A percentile compares a stretch with the other conserved stretches of the same genome.
phyloP scores from a whole-genome alignment of 1,140 invertebrate species.

The Drosophila seguyi region DNA sequence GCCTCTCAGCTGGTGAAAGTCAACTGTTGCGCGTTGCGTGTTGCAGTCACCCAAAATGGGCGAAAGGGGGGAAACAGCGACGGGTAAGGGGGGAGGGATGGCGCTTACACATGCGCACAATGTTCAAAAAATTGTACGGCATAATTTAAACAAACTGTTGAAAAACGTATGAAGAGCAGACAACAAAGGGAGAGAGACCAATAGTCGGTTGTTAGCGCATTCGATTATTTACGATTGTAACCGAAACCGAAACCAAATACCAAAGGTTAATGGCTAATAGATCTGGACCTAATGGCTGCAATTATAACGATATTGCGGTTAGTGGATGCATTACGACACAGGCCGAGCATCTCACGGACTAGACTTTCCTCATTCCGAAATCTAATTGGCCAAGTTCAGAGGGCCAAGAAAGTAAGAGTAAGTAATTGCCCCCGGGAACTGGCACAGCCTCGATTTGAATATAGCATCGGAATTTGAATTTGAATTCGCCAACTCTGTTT shows the following conservation, averaged over 20 bases:
- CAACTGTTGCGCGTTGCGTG: constrained; percentile 81
- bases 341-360: constrained; percentile 17
- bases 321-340: constrained; percentile 23
- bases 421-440: constrained; percentile 25
- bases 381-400: constrained; percentile 27
- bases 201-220: constrained; percentile 27
- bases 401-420: constrained; percentile 20
- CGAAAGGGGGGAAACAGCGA: neutral
- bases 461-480: constrained; percentile 8
- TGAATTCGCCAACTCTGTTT: constrained; percentile 18
- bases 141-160: constrained; percentile 79
- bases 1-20: constrained; percentile 66
- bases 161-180: constrained; percentile 45
- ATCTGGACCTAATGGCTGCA: constrained; percentile 24
- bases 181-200: constrained; percentile 25
- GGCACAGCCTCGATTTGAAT: constrained; percentile 34
- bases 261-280: constrained; percentile 46
- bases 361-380: constrained; percentile 6
- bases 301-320: constrained; percentile 50
- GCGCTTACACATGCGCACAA: constrained; percentile 62
- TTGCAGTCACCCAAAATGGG: constrained; percentile 48
- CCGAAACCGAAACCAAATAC: constrained; percentile 14
- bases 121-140: constrained; percentile 63
- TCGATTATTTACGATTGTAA: constrained; percentile 45
- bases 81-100: neutral